A percentile compares a stretch with the other conserved stretches of the same genome.
These are phyloP conservation scores for Erythrolamprus reginae DNA, from an alignment of 2,113 vertebrate genomes.

Conservation along the genomic window DNA sequence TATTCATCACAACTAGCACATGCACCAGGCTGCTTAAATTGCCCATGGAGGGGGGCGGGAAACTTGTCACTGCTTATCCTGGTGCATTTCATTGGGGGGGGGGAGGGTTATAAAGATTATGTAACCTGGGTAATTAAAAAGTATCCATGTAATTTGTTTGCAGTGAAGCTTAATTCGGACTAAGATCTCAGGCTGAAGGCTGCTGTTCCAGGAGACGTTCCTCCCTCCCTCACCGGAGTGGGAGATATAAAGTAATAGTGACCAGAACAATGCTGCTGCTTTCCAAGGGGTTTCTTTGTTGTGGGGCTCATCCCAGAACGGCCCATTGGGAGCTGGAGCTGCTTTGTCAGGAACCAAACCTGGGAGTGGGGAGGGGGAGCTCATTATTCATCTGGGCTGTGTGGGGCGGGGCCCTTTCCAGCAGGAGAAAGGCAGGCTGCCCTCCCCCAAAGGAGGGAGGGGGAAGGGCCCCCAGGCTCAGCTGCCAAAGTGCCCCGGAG, in stretches of 20 bases:
- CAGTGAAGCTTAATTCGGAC: background rate
- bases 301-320: background rate
- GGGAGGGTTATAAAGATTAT: background rate
- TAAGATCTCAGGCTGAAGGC: background rate
- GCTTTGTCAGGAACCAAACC: background rate
- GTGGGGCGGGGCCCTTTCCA: slow-evolving; percentile 26
- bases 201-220: background rate
- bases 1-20: background rate
- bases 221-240: background rate
- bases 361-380: no score
- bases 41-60: background rate
- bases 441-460: background rate
- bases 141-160: background rate
- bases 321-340: no score
- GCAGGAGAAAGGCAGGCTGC: slow-evolving; percentile 2
- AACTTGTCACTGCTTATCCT: background rate
- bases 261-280: background rate
- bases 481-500: background rate
- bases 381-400: background rate
- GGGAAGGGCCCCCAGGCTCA: background rate
- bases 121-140: background rate
- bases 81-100: background rate
- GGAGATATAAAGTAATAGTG: background rate
- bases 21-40: background rate
- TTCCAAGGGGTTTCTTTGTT: background rate